Percentiles rank a stretch among this genome's conserved stretches.
These are phyloP conservation scores for Neodon shergylaensis DNA, from an alignment of 2,113 vertebrate species.

Conservation along the genomic window DNA sequence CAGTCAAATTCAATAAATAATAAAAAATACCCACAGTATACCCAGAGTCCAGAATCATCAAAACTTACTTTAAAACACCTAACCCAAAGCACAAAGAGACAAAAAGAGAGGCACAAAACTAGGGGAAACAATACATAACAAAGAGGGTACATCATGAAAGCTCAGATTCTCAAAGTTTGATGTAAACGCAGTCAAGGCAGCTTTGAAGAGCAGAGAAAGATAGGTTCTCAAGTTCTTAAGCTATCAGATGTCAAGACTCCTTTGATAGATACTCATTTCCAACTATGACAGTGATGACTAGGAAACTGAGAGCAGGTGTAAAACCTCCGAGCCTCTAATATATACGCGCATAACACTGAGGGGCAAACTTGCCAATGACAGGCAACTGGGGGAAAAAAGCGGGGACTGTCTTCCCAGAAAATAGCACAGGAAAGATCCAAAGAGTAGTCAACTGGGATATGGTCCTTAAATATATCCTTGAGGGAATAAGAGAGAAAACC, in stretches of 20 bases:
- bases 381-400: fast-evolving
- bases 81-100: not conserved
- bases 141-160: not conserved
- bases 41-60: not conserved
- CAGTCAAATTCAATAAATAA: not conserved
- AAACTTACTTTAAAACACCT: not conserved
- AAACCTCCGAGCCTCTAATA: not conserved
- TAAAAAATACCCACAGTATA: not conserved
- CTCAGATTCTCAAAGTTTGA: not conserved
- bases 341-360: not conserved
- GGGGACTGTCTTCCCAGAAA: not conserved
- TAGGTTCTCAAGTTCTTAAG: not conserved
- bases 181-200: not conserved
- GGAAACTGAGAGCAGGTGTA: not conserved
- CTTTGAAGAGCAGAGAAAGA: not conserved
- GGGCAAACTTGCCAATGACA: not conserved
- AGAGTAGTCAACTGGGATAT: not conserved
- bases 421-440: not conserved
- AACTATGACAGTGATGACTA: not conserved
- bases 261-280: not conserved
- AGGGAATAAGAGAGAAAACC: not conserved
- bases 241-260: not conserved
- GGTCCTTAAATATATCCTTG: not conserved
- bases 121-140: not conserved
- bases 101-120: not conserved